Base-by-base conservation (phyloP, 2,113 vertebrate species). In the Dromaius novaehollandiae region DNA sequence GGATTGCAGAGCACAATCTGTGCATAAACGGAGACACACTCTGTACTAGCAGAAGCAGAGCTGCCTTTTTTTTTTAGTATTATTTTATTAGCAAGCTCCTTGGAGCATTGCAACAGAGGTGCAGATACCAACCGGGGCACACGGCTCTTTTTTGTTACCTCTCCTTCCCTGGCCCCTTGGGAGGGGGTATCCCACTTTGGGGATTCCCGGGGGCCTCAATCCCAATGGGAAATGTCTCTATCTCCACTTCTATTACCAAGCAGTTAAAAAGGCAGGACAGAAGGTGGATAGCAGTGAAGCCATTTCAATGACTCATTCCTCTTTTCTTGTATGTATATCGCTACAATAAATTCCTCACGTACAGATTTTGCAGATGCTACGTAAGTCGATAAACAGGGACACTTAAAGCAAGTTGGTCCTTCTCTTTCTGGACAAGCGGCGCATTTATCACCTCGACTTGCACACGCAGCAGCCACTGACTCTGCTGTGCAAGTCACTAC, bases 251-350 rank as follows among this genome's bases (percentile, higher is more conserved):
- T 64, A 90, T 76, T 66, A 88, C 32, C 4, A 42, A 95, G 68
- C 64, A 91, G 89, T 93, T 96, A 88, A 94, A 96, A 85, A 93
- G 78, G 71, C 51, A 90, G 77, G 69, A 46, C 75, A 77, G 46
- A 16, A 2, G 1, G n/a, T 58, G 51, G 76, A 86, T 50, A 75
- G 76, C 51, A 24, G 64, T 0, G 10, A 69, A 58, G 55, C 82
- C 0, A 0, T 56, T 94, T 14, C 1, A 3, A 65, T 96, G 96
- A 94, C 42, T 97, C 94, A 82, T 51, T 86, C 61, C 69, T 61
- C 71, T 85, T 82, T 90, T 46, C 93, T 40, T 61, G 9, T 3
- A 38, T 44, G 53, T 16, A 21, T 36, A 86, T 25, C 51, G 93
- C 79, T 75, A 32, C 86, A 68, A 78, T 75, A 95, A 96, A 97